phyloP scores from a whole-genome alignment of 2,888 invertebrate species.

The Leuctra nigra region DNA sequence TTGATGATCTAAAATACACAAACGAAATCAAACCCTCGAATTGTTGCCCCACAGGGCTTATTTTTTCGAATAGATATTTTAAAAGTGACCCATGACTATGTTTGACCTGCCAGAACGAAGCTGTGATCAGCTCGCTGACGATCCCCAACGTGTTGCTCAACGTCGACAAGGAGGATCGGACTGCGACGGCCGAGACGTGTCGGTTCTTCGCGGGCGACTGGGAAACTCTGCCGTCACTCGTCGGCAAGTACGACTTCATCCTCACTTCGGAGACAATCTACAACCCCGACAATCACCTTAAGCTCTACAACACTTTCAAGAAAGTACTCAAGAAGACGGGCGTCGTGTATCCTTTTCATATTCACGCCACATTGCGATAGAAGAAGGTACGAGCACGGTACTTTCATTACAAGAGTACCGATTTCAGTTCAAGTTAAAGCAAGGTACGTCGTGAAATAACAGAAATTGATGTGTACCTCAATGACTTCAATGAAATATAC shows the following conservation, averaged over 20 bases:
- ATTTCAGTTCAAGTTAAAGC: no score
- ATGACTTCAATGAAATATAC: no score
- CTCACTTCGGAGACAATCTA: conserved; percentile 93
- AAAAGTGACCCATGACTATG: neutral
- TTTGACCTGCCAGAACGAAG: conserved; percentile 62
- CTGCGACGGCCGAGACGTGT: conserved; percentile 36
- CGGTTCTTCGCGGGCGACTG: conserved; percentile 65
- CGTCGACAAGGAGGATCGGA: conserved; percentile 42
- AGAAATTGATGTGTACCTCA: no score
- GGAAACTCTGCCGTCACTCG: conserved; percentile 48
- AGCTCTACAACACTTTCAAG: conserved; percentile 63
- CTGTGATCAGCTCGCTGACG: conserved; percentile 73
- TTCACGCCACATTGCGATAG: no score
- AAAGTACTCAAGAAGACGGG: conserved; percentile 56
- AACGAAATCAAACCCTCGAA: neutral
- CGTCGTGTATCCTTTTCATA: conserved; percentile 55
- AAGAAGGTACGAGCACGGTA: no score
- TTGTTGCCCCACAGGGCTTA: no score
- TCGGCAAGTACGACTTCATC: conserved; percentile 70
- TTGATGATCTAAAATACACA: neutral
- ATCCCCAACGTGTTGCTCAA: conserved; percentile 74
- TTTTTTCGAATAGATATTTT: no score
- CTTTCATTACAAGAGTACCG: no score
- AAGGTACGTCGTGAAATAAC: no score
- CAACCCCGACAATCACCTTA: conserved; percentile 69